Evolutionary conservation across 2,113 vertebrate genomes (phyloP).

Genomic region (Cyanistes caeruleus): DNA sequence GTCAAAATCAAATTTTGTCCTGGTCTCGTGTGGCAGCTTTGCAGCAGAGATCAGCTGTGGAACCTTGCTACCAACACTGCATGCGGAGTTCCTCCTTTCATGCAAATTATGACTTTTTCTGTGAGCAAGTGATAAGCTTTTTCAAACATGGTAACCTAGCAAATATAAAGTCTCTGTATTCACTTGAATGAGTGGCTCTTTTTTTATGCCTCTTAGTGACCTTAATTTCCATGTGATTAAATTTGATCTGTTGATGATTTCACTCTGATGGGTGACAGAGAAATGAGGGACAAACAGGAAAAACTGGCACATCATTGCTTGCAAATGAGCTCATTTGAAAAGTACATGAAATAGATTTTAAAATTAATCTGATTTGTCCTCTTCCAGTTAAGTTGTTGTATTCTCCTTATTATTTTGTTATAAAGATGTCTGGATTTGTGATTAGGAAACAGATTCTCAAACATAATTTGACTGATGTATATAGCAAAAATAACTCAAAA

Average conservation of each 20-base stretch:
- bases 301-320: background rate
- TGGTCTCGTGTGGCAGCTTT: background rate
- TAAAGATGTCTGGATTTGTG: background rate
- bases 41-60: background rate
- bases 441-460: background rate
- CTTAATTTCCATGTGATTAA: constrained; percentile 4
- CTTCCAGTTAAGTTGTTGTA: constrained; percentile 50
- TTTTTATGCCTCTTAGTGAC: background rate
- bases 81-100: constrained; percentile 14
- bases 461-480: background rate
- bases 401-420: background rate
- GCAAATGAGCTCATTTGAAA: constrained; percentile 20
- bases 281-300: background rate
- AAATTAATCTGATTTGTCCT: constrained; percentile 31
- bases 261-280: background rate
- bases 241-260: constrained; percentile 16
- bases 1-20: background rate
- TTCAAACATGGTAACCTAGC: background rate
- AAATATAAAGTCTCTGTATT: background rate
- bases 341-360: constrained; percentile 8
- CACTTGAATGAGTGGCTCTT: background rate
- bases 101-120: constrained; percentile 54
- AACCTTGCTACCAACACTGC: background rate
- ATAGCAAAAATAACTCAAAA: background rate
- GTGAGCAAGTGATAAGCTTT: constrained; percentile 31